These are phyloP conservation scores for Petrophora chlorosata DNA, from an alignment of 2,888 invertebrate species.

Conservation along the genomic window DNA sequence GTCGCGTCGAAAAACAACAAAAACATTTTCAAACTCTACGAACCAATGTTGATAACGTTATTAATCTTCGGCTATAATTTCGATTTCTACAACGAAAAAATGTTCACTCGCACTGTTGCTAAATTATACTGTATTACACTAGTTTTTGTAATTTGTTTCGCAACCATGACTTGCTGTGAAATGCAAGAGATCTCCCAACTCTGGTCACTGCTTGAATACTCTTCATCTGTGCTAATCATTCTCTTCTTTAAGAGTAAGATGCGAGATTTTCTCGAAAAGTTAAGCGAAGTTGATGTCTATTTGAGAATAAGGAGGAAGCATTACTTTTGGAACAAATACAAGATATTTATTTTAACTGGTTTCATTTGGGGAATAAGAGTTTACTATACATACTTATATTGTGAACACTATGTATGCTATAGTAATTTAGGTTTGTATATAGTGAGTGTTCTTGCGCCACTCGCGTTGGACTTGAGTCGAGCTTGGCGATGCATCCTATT, in stretches of 20 bases:
- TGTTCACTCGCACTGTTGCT: conserved; percentile 35
- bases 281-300: conserved; percentile 54
- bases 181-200: conserved; percentile 46
- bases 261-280: conserved; percentile 45
- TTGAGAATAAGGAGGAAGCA: conserved; percentile 55
- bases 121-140: conserved; percentile 54
- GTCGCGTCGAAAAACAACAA: conserved; percentile 27
- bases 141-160: conserved; percentile 41
- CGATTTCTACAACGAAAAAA: conserved; percentile 47
- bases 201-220: conserved; percentile 65
- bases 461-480: conserved; percentile 66
- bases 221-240: conserved; percentile 48
- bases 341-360: conserved; percentile 42
- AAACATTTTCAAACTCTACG: conserved; percentile 45
- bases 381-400: conserved; percentile 52
- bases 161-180: conserved; percentile 53
- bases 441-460: conserved; percentile 54
- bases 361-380: conserved; percentile 55
- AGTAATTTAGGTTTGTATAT: conserved; percentile 43
- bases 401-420: conserved; percentile 48
- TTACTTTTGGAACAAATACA: conserved; percentile 44
- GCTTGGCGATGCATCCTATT: conserved; percentile 68
- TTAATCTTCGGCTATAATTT: conserved; percentile 66
- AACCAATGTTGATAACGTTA: conserved; percentile 51
- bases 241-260: conserved; percentile 53